phyloP scores from a whole-genome alignment of 2,113 vertebrate genomes.

The Antechinus stuartii region DNA sequence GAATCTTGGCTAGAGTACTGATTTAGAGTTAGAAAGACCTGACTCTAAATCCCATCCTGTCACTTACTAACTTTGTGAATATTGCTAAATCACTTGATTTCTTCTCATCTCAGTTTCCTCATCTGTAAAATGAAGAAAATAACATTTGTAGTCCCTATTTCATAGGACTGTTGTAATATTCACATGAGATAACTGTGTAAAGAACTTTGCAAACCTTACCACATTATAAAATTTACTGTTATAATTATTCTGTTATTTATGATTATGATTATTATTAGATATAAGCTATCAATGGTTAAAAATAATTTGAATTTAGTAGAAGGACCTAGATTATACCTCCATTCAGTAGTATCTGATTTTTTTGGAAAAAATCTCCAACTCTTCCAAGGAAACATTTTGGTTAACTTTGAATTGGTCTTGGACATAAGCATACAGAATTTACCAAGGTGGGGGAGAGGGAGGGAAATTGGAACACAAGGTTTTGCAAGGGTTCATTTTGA shows the following conservation, averaged over 20 bases:
- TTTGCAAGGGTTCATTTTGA: no score
- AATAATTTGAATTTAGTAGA: not conserved
- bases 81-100: not conserved
- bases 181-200: not conserved
- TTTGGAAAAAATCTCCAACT: slow-evolving; percentile 2
- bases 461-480: no score
- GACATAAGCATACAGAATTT: slow-evolving; percentile 38
- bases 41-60: not conserved
- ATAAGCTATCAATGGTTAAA: not conserved
- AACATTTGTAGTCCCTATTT: not conserved
- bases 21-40: not conserved
- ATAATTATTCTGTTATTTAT: not conserved
- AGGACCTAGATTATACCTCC: not conserved
- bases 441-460: not conserved
- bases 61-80: not conserved
- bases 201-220: not conserved
- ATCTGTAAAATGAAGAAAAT: not conserved
- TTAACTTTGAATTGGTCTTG: slow-evolving; percentile 10
- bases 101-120: not conserved
- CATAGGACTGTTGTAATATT: not conserved
- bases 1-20: not conserved
- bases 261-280: not conserved
- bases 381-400: slow-evolving; percentile 32
- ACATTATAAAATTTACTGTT: not conserved
- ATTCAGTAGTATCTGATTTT: not conserved